Evolutionary conservation across 1,140 invertebrate species (phyloP).

Genomic region (Bombus pascuorum): DNA sequence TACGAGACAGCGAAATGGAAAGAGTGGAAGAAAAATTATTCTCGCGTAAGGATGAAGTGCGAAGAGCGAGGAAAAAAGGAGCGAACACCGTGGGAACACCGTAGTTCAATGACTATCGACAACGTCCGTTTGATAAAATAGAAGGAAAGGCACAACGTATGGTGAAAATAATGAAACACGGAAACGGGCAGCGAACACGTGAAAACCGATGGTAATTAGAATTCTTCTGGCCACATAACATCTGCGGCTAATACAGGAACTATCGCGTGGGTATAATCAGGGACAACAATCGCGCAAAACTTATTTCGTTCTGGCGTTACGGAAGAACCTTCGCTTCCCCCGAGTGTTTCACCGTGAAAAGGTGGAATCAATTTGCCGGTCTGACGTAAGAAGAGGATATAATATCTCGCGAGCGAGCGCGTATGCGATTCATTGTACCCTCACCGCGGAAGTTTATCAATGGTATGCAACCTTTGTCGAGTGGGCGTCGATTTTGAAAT

Average conservation of each 20-base stretch:
- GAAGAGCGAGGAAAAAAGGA: neutral
- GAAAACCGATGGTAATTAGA: constrained; percentile 48
- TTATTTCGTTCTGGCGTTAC: constrained; percentile 39
- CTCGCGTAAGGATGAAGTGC: neutral
- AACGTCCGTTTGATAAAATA: neutral
- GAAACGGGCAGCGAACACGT: constrained; percentile 17
- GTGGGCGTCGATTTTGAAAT: constrained; percentile 37
- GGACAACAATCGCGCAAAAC: constrained; percentile 40
- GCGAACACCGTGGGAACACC: neutral
- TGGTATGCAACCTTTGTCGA: constrained; percentile 19
- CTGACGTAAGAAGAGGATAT: constrained; percentile 47
- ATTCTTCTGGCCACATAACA: constrained; percentile 42
- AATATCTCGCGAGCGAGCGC: constrained; percentile 26
- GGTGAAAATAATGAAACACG: constrained; percentile 38
- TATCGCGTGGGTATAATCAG: constrained; percentile 48
- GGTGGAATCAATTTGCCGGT: constrained; percentile 54
- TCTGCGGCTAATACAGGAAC: constrained; percentile 39
- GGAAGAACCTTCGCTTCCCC: constrained; percentile 44
- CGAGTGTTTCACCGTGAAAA: constrained; percentile 40
- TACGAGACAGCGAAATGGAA: neutral
- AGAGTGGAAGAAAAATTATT: neutral
- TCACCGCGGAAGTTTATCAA: constrained; percentile 47
- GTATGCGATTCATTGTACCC: constrained; percentile 35
- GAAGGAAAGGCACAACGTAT: neutral
- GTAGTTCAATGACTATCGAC: neutral